phyloP scores from a whole-genome alignment of 2,888 invertebrate species.

The Drosophila nr. fundita region DNA sequence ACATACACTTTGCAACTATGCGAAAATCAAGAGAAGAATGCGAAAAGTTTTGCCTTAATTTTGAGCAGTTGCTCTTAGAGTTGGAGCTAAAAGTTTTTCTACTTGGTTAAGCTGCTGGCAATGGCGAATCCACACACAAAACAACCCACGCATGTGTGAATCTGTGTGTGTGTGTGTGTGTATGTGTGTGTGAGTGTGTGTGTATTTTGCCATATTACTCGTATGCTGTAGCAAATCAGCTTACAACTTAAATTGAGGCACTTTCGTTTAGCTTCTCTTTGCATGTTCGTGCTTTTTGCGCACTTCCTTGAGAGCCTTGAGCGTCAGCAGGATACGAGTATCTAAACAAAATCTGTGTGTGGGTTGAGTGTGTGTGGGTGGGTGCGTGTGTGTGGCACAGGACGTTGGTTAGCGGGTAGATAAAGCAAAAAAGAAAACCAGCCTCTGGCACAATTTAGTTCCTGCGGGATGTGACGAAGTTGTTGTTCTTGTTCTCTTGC shows the following conservation, averaged over 20 bases:
- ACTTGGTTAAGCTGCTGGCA: conserved; percentile 65
- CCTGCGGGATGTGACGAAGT: conserved; percentile 70
- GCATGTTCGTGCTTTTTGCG: conserved; percentile 72
- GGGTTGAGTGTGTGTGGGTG: neutral
- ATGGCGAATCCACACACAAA: conserved; percentile 22
- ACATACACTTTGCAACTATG: conserved; percentile 1
- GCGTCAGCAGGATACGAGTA: conserved; percentile 43
- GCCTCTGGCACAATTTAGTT: conserved; percentile 78
- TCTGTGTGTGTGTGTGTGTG: conserved; percentile 14
- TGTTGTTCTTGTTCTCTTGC: conserved; percentile 59
- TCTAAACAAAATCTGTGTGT: conserved; percentile 35
- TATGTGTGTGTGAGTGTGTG: conserved; percentile 22
- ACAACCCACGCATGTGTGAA: conserved; percentile 41
- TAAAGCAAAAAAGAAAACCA: conserved; percentile 45
- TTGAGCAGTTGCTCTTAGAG: conserved; percentile 68
- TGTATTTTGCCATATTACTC: conserved; percentile 43
- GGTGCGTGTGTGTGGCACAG: neutral
- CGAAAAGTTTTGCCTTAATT: conserved; percentile 72
- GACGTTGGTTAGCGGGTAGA: conserved; percentile 8
- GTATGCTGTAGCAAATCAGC: conserved; percentile 72
- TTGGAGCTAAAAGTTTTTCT: conserved; percentile 71
- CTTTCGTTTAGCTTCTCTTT: conserved; percentile 80
- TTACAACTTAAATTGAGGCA: conserved; percentile 81
- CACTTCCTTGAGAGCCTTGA: conserved; percentile 67
- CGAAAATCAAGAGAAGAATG: conserved; percentile 26